Percentiles rank a stretch among this genome's conserved stretches.
Conservation (phyloP, 2,113 vertebrate species). For the Dicentrarchus labrax region DNA sequence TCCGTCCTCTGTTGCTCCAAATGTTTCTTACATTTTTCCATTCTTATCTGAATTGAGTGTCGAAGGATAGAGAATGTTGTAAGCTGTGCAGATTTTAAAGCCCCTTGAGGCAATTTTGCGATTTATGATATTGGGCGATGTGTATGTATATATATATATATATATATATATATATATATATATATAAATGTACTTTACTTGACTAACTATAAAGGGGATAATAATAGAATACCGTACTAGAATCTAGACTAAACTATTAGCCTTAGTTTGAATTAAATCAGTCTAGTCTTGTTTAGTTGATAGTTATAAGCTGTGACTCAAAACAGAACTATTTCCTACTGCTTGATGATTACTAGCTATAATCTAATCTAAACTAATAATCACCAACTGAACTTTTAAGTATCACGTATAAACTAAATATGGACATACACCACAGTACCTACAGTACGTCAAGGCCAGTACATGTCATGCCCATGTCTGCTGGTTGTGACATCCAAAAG, state of each 20-base stretch:
- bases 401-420: background rate
- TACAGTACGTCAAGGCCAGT: background rate
- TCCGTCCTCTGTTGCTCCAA: background rate
- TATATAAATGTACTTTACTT: background rate
- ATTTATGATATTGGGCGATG: background rate
- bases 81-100: background rate
- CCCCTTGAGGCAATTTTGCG: background rate
- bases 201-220: background rate
- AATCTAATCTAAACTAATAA: slow-evolving; percentile 5
- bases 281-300: too few species aligned
- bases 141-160: background rate
- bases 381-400: background rate
- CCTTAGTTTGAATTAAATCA: too few species aligned
- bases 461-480: slow-evolving; percentile 13
- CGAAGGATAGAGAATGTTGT: background rate
- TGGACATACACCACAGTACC: background rate
- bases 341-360: background rate
- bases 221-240: background rate
- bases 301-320: too few species aligned
- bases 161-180: too few species aligned
- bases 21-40: background rate
- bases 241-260: background rate
- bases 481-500: slow-evolving; percentile 17
- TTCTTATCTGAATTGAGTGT: background rate
- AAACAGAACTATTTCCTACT: background rate